Conservation (phyloP, 2,797 vertebrate species). For the Chanos chanos region DNA sequence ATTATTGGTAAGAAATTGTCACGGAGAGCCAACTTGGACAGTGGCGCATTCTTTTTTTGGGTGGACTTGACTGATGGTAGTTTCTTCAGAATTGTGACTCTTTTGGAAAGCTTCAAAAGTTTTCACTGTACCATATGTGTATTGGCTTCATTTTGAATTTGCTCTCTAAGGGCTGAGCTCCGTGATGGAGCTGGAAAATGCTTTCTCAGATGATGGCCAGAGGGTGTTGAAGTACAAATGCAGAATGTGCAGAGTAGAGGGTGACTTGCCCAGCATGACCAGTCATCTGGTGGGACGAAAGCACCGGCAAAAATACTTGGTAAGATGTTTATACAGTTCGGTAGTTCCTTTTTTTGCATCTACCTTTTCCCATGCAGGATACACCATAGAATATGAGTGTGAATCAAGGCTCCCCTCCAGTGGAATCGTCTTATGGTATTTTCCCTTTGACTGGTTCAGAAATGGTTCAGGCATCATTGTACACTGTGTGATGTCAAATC, state of each 20-base stretch:
- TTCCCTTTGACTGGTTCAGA: too few species aligned
- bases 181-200: constrained; percentile 54
- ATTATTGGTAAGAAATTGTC: constrained; percentile 67
- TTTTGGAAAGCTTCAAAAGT: not conserved
- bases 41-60: not conserved
- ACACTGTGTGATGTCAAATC: too few species aligned
- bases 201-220: constrained; percentile 34
- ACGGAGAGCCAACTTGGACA: not conserved
- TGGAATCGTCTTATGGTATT: too few species aligned
- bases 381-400: not conserved
- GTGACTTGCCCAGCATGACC: constrained; percentile 59
- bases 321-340: constrained; percentile 47
- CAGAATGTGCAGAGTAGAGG: constrained; percentile 55
- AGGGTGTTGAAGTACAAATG: constrained; percentile 60
- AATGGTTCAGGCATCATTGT: too few species aligned
- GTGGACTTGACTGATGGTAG: too few species aligned
- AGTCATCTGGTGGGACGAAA: constrained; percentile 73
- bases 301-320: constrained; percentile 76
- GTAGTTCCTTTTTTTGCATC: not conserved
- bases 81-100: too few species aligned
- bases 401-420: too few species aligned
- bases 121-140: not conserved
- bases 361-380: not conserved
- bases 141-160: not conserved
- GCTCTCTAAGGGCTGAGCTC: constrained; percentile 69